A percentile compares a stretch with the other conserved stretches of the same genome.
Conservation (phyloP, 1,140 invertebrate species). For the Zaprionus camerounensis region DNA sequence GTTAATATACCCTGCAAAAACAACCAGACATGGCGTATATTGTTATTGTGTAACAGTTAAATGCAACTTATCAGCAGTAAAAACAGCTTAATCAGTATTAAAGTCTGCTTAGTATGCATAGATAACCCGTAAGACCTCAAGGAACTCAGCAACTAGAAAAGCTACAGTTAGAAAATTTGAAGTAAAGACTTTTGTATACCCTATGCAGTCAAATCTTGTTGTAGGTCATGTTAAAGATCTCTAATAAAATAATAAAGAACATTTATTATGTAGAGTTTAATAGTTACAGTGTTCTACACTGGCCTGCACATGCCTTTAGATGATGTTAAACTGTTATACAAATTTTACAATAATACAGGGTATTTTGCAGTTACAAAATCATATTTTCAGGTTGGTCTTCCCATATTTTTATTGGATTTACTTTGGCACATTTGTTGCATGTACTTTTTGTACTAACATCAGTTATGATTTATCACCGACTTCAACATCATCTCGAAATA, state of each 20-base stretch:
- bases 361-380: not conserved
- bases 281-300: too few relatives aligned
- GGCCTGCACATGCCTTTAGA: not conserved
- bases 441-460: constrained; percentile 20
- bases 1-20: not conserved
- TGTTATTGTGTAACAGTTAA: not conserved
- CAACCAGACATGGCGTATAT: not conserved
- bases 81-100: not conserved
- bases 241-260: not conserved
- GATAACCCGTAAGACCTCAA: not conserved
- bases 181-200: not conserved
- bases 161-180: not conserved
- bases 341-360: not conserved
- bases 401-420: constrained; percentile 7
- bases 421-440: constrained; percentile 20
- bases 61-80: not conserved
- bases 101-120: not conserved
- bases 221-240: not conserved
- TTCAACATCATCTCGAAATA: not conserved
- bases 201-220: not conserved
- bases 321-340: not conserved
- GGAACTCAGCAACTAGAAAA: not conserved
- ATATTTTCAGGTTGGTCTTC: not conserved
- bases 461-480: constrained; percentile 34
- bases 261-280: too few relatives aligned